Evolutionary conservation across 2,797 vertebrate genomes (phyloP).

Genomic region (Apogon talboti): DNA sequence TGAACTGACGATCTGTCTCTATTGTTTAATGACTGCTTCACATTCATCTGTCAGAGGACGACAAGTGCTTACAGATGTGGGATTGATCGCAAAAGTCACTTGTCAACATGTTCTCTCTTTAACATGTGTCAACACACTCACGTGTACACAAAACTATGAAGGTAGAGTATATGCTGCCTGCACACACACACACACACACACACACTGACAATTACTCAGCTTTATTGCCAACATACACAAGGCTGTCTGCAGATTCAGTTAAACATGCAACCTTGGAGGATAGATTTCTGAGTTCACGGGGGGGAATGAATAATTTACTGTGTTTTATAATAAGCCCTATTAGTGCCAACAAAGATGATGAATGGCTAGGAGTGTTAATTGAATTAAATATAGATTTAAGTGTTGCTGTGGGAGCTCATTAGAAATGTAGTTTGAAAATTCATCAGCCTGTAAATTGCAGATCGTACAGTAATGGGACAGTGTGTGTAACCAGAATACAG

Average conservation of each 20-base stretch:
- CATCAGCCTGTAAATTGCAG: conserved; percentile 60
- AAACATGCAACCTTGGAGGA: conserved; percentile 58
- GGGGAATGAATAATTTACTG: conserved; percentile 69
- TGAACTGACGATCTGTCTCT: conserved; percentile 19
- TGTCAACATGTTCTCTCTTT: conserved; percentile 15
- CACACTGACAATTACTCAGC: conserved; percentile 7
- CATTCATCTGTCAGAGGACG: conserved; percentile 31
- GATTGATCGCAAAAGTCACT: conserved; percentile 12
- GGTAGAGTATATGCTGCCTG: background rate
- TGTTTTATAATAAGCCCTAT: conserved; percentile 72
- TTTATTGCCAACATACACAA: conserved; percentile 12
- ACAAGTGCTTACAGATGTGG: conserved; percentile 21
- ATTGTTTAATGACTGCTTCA: conserved; percentile 17
- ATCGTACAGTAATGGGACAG: conserved; percentile 47
- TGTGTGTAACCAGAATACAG: conserved; percentile 34
- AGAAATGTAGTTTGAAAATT: conserved; percentile 67
- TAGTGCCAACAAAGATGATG: conserved; percentile 73
- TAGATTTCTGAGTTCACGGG: conserved; percentile 56
- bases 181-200: conserved; percentile 2
- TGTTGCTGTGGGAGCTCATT: conserved; percentile 67
- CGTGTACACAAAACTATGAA: conserved; percentile 11
- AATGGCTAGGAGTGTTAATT: conserved; percentile 70
- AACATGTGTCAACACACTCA: conserved; percentile 9
- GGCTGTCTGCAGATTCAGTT: conserved; percentile 30
- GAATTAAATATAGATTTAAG: conserved; percentile 80